A percentile compares a stretch with the other conserved stretches of the same genome.
These are phyloP conservation scores for Stictonetta naevosa DNA, from an alignment of 2,113 vertebrate species.

Conservation along the genomic window DNA sequence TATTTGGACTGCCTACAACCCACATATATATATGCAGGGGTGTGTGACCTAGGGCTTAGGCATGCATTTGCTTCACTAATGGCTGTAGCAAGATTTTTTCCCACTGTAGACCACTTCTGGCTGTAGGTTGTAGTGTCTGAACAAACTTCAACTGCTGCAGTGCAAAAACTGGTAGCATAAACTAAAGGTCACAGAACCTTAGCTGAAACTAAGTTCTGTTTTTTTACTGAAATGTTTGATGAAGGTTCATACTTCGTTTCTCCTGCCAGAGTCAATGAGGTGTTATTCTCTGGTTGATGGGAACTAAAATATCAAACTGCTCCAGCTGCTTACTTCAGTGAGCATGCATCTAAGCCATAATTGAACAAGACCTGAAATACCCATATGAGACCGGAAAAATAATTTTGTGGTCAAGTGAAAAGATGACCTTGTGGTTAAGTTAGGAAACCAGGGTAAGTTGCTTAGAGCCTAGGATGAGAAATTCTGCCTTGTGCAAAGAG, in stretches of 20 bases:
- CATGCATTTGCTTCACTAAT: neutral
- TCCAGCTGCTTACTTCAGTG: neutral
- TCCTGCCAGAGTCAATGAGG: neutral
- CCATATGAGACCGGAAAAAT: neutral
- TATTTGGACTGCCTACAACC: neutral
- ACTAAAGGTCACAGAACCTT: neutral
- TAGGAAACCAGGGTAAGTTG: neutral
- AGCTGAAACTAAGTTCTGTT: neutral
- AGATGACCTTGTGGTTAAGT: slow-evolving; percentile 7
- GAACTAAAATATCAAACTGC: neutral
- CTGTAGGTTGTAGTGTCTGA: neutral
- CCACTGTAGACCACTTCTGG: neutral
- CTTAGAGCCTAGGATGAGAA: neutral
- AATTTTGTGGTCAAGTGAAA: slow-evolving; percentile 5
- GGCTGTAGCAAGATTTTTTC: neutral
- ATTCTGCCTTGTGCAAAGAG: neutral
- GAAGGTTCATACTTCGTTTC: neutral
- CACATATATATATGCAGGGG: neutral
- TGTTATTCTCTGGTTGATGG: neutral
- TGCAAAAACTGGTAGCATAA: neutral
- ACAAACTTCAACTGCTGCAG: neutral
- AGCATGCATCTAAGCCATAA: neutral
- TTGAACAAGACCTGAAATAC: slow-evolving; percentile 26
- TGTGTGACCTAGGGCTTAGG: neutral
- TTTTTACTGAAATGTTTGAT: neutral